Evolutionary conservation across 2,888 invertebrate species (phyloP).

Genomic region (Linnaemya tessellans): DNA sequence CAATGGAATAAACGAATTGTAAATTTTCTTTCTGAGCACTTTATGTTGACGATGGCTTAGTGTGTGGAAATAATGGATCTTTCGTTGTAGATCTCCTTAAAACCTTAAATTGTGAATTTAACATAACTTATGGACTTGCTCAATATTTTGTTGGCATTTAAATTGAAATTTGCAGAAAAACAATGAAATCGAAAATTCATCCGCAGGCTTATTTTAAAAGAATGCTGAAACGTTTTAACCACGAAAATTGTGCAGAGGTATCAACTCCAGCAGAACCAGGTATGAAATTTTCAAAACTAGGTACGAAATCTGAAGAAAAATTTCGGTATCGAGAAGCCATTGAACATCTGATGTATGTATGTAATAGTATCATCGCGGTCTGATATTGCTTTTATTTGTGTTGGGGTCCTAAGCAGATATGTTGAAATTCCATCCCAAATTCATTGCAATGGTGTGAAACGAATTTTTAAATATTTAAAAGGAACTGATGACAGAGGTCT

Average conservation of each 20-base stretch:
- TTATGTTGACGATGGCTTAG: constrained; percentile 60
- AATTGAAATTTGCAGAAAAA: constrained; percentile 19
- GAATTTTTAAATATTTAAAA: too few species aligned
- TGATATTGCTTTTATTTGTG: constrained; percentile 52
- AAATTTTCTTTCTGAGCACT: constrained; percentile 48
- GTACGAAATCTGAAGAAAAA: background rate
- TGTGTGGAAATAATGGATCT: constrained; percentile 44
- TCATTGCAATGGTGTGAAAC: too few species aligned
- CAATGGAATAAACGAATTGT: constrained; percentile 65
- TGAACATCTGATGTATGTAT: constrained; percentile 53
- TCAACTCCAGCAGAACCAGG: constrained; percentile 43
- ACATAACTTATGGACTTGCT: constrained; percentile 37
- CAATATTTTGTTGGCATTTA: constrained; percentile 47
- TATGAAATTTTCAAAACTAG: constrained; percentile 22
- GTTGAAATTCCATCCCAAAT: constrained; percentile 40
- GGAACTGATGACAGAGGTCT: too few species aligned
- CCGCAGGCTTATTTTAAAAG: constrained; percentile 47
- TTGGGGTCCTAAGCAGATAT: constrained; percentile 55
- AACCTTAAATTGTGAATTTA: constrained; percentile 25
- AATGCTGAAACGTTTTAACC: constrained; percentile 50
- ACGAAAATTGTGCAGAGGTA: constrained; percentile 25
- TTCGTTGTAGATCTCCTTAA: constrained; percentile 23
- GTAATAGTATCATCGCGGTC: constrained; percentile 33
- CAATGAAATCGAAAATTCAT: constrained; percentile 29
- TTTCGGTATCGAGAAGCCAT: constrained; percentile 53